These are phyloP conservation scores for Imbricaverruca yamaguchii DNA, from an alignment of 2,888 invertebrate genomes.

Conservation along the genomic window DNA sequence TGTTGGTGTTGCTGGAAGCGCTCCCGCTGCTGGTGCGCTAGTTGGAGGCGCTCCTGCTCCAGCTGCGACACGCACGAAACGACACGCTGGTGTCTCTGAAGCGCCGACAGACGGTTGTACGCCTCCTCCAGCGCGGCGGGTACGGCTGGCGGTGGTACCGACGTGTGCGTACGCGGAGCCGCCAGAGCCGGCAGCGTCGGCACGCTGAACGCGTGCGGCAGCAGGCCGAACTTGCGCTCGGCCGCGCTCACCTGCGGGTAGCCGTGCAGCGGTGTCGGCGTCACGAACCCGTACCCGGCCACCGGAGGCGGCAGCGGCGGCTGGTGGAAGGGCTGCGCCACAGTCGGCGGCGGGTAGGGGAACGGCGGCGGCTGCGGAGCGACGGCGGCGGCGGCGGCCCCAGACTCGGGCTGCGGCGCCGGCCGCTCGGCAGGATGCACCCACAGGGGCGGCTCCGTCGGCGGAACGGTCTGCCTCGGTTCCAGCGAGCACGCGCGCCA, in stretches of 20 bases:
- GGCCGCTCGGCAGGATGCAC: too few relatives aligned
- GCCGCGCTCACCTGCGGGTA: not conserved
- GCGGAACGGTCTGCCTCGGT: constrained; percentile 3
- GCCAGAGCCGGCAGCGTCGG: constrained; percentile 13
- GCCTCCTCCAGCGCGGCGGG: not conserved
- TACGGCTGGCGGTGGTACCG: not conserved
- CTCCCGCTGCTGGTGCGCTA: not conserved
- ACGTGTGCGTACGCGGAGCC: not conserved
- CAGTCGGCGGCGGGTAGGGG: not conserved
- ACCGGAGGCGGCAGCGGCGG: not conserved
- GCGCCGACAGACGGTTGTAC: not conserved
- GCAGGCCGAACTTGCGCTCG: not conserved
- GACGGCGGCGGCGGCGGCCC: not conserved
- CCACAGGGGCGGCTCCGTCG: not conserved
- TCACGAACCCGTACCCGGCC: not conserved
- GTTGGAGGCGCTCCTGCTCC: not conserved
- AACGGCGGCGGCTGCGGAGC: not conserved
- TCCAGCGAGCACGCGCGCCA: not conserved
- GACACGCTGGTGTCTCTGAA: not conserved
- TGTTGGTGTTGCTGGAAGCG: not conserved
- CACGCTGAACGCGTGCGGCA: not conserved
- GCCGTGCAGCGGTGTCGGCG: not conserved
- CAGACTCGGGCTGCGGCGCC: not conserved
- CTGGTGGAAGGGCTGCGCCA: not conserved
- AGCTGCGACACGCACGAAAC: not conserved